Conservation (phyloP, 2,797 vertebrate genomes). For the Trachurus trachurus region DNA sequence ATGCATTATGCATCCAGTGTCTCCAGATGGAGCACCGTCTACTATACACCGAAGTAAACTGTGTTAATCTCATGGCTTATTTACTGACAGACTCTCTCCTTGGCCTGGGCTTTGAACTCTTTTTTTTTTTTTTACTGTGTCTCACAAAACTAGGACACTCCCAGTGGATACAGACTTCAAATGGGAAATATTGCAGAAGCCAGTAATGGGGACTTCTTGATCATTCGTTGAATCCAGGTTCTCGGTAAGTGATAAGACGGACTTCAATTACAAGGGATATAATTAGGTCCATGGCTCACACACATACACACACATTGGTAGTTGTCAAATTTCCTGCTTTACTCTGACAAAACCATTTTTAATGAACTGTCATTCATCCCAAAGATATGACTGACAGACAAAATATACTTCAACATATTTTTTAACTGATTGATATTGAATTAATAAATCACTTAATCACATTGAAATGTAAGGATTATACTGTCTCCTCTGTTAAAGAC, state of each 20-base stretch:
- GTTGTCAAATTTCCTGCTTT: conserved; percentile 25
- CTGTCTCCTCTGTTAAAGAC: background rate
- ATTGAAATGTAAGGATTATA: background rate
- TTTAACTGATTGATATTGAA: background rate
- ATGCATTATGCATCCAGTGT: conserved; percentile 48
- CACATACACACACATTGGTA: background rate
- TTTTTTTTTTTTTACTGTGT: conserved; percentile 38
- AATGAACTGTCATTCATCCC: background rate
- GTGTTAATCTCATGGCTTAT: conserved; percentile 63
- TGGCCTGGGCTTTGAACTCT: conserved; percentile 53
- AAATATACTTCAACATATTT: background rate
- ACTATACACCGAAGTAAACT: conserved; percentile 49
- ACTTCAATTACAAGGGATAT: conserved; percentile 32
- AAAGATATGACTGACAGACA: background rate
- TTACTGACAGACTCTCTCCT: conserved; percentile 55
- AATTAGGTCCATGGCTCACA: conserved; percentile 14
- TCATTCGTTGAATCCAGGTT: conserved; percentile 10
- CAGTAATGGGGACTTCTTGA: conserved; percentile 34
- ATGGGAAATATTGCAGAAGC: conserved; percentile 28
- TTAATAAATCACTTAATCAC: background rate
- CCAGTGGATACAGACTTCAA: conserved; percentile 44
- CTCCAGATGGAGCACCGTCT: conserved; percentile 20
- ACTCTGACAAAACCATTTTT: background rate
- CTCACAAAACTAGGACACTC: conserved; percentile 45
- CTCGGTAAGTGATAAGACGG: conserved; percentile 16